Base-by-base conservation (phyloP, 2,797 vertebrate genomes). In the Centropyge bicolor region DNA sequence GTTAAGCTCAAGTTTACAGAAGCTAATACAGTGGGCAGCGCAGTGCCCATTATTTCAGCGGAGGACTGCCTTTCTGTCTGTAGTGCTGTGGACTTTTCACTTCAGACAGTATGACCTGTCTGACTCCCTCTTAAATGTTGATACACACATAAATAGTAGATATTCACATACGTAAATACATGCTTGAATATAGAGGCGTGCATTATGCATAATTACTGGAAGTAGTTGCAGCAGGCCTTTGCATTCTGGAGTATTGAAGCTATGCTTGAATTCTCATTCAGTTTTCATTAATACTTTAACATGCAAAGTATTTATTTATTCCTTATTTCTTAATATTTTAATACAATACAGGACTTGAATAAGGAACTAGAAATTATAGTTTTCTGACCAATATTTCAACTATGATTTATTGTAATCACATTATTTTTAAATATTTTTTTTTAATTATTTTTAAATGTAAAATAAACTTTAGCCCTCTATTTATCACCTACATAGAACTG, bases 1-100 rank as follows among this genome's bases (percentile, higher is more conserved):
- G 31, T 82, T 81, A 74, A 71, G 78, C 81, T 80, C 16, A 52
- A 48, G 70, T 81, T 70, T 77, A 67, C 67, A 49, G 52, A 77
- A 62, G 48, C 41, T 74, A 84, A 86, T 82, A 64, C 36, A 60
- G 27, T 71, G 55, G 57, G 57, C 67, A 68, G 64, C 19, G 61
- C 46, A 45, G 51, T 5, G 65, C 19, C 36, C 57, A 27, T 81
- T 64, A 74, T 72, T 68, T 86, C 68, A 46, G 78, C 67, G 13
- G 63, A 68, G n/a, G 57, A 55, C 41, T 43, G 69, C 36, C 76
- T 63, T 59, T 61, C 46, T 74, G 75, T 78, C 31, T 19, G 62
- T 61, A 52, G 51, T 35, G 8, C 52, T 31, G 20, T 83, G 67
- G 85, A 82, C 65, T 69, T 72, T 75, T 80, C 76, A 70, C 68